These are phyloP conservation scores for Reticulitermes speratus DNA, from an alignment of 1,140 invertebrate species.

Conservation along the genomic window DNA sequence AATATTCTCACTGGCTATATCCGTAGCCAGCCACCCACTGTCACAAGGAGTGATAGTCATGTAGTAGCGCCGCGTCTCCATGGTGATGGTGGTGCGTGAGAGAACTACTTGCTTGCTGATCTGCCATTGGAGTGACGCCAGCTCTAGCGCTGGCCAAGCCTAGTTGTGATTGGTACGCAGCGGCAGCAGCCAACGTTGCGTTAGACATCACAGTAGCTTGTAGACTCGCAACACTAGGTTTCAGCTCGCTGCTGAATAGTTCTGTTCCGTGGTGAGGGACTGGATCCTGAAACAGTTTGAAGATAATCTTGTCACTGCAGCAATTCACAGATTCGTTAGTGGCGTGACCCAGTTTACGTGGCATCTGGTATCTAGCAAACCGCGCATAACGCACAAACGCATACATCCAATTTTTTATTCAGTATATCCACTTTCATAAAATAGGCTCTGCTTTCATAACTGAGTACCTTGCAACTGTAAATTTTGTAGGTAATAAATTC, in stretches of 20 bases:
- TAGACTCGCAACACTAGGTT: constrained; percentile 39
- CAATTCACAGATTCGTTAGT: background rate
- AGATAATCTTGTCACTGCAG: background rate
- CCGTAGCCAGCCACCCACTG: constrained; percentile 42
- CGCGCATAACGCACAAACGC: no score
- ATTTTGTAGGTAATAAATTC: no score
- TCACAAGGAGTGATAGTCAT: constrained; percentile 45
- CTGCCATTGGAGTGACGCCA: constrained; percentile 13
- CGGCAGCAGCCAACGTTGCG: constrained; percentile 38
- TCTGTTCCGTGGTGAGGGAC: constrained; percentile 34
- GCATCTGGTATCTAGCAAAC: background rate
- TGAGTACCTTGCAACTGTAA: no score
- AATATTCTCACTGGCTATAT: constrained; percentile 37
- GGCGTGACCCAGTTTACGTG: background rate
- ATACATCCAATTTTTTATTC: no score
- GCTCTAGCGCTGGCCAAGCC: constrained; percentile 26
- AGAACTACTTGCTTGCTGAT: constrained; percentile 20
- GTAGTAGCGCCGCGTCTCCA: constrained; percentile 39
- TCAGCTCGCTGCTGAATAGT: constrained; percentile 39
- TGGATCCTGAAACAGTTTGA: constrained; percentile 34
- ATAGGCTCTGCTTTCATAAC: no score
- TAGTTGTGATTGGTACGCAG: constrained; percentile 39
- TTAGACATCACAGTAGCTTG: constrained; percentile 39
- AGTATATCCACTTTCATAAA: no score
- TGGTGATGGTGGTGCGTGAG: constrained; percentile 32